phyloP scores from a whole-genome alignment of 2,113 vertebrate genomes.

The Aythya baeri region DNA sequence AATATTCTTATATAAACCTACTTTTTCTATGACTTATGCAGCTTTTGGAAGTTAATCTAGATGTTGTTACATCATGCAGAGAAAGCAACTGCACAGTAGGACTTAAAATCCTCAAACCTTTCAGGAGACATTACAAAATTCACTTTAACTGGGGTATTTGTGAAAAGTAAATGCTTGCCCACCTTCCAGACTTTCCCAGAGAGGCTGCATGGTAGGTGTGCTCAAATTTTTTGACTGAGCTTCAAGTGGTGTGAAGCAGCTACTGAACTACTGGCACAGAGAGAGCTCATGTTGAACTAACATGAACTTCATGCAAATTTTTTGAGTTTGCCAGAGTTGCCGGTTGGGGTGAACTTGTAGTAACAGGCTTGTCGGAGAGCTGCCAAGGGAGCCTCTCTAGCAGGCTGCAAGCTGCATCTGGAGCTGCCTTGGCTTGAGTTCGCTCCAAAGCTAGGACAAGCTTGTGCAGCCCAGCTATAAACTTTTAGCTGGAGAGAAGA shows the following conservation, averaged over 20 bases:
- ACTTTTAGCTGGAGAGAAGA: neutral
- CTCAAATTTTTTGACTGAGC: neutral
- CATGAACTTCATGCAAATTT: constrained; percentile 29
- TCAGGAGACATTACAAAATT: neutral
- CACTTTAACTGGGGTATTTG: neutral
- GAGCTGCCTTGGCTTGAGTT: neutral
- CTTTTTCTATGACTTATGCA: neutral
- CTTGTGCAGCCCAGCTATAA: neutral
- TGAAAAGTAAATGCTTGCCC: neutral
- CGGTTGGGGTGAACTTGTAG: neutral
- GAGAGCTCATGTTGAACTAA: constrained; percentile 44
- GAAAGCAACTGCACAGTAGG: neutral
- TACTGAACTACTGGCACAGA: constrained; percentile 12
- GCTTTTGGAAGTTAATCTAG: neutral
- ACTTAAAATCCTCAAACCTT: neutral
- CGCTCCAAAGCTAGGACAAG: neutral
- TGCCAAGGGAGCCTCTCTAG: constrained; percentile 30
- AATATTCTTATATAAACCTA: neutral
- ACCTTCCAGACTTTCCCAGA: neutral
- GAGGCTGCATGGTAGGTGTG: neutral
- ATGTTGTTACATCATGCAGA: neutral
- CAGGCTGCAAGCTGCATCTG: constrained; percentile 9
- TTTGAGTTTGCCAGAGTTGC: neutral
- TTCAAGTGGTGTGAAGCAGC: neutral
- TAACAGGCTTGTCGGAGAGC: neutral